Evolutionary conservation across 2,888 invertebrate species (phyloP).

Genomic region (Melikaiella ostensackeni): DNA sequence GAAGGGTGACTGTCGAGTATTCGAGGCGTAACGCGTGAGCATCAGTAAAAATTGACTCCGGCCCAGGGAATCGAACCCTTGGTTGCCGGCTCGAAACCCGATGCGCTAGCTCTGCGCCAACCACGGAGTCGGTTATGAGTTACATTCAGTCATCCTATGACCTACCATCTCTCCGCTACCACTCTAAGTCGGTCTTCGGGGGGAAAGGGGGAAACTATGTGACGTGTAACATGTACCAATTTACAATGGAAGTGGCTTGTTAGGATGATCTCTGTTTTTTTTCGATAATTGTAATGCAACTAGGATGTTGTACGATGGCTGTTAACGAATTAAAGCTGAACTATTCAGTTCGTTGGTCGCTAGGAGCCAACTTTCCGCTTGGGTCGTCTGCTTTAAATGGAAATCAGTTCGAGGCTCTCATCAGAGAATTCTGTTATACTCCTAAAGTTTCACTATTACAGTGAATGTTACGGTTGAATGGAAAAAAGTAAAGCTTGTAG

Average conservation of each 20-base stretch:
- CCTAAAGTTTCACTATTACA: conserved; percentile 17
- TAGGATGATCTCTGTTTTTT: conserved; percentile 43
- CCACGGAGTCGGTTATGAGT: no score
- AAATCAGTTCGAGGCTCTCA: conserved; percentile 29
- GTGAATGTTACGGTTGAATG: neutral
- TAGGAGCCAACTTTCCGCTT: neutral
- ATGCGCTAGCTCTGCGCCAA: no score
- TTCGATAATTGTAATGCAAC: conserved; percentile 24
- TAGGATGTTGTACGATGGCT: neutral
- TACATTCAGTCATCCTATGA: no score
- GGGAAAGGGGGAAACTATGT: no score
- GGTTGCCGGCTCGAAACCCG: no score
- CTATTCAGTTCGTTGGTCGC: neutral
- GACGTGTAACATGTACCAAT: no score
- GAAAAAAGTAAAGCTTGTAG: neutral
- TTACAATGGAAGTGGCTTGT: conserved; percentile 47
- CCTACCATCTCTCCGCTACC: no score
- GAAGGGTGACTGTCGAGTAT: no score
- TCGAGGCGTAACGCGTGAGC: no score
- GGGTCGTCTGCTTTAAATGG: conserved; percentile 22
- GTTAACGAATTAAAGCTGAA: conserved; percentile 50
- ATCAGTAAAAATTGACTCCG: no score
- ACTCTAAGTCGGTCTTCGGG: no score
- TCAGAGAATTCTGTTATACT: conserved; percentile 30
- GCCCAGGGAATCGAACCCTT: no score